Base-by-base conservation (phyloP, 2,888 invertebrate species). In the Sepioteuthis lessoniana region DNA sequence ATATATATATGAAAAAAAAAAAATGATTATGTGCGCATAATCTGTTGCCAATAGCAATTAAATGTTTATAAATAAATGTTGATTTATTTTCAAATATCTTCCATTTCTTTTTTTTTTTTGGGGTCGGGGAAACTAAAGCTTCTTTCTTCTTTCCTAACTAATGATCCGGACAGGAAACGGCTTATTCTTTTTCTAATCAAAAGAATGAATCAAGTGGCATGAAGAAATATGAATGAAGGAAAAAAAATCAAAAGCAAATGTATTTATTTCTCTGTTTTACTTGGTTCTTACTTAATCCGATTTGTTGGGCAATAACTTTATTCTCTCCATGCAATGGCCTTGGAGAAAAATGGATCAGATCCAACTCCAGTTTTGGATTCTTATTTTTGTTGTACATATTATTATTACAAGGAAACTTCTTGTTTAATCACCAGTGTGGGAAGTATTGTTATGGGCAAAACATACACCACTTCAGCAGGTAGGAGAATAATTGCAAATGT, bases 321-420 rank as follows among this genome's bases (percentile, higher is more conserved):
- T 76, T 76, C 76, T 76, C n/a, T n/a, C n/a, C 76, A 76, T 76
- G 13, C 76, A 76, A 76, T n/a, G n/a, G 76, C 76, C 76, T 76
- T 76, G 76, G 76, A n/a, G 31, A 76, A 76, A n/a, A 76, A n/a
- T 76, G n/a, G 76, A 76, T 76, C n/a, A 76, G 76, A 76, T 76
- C 31, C 31, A n/a, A 10, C 76, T 76, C 76, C 31, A 8, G 31
- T 76, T 76, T n/a, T 31, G n/a, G n/a, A 76, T 7, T 76, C 31
- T 76, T 31, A 10, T 76, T 76, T 19, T 50, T 50, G 50, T 19
- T 50, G 3, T 50, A 50, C 50, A 19, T 50, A 50, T 50, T 50
- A 50, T 50, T 50, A 3, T 50, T 2, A 50, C 21, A 19, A 50
- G 50, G 50, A 50, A 50, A 8, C 50, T 50, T 16, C 21, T 3